Base-by-base conservation (phyloP, 2,797 vertebrate genomes). In the Acanthurus leucopareius region DNA sequence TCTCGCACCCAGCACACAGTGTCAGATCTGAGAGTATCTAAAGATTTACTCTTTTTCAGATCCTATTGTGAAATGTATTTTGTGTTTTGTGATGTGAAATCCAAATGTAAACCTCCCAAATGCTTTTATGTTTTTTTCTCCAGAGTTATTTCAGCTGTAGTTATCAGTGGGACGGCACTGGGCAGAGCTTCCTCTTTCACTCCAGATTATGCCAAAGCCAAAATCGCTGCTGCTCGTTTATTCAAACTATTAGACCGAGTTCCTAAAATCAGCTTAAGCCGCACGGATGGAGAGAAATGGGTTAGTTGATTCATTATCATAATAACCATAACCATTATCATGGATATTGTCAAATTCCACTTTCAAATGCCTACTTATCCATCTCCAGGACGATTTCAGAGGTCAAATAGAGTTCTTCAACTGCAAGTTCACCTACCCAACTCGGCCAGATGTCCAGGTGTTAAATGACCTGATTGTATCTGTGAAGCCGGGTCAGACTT, bases 181-280 rank as follows among this genome's bases (percentile, higher is more conserved):
- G 96, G 96, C 19, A 93, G 64, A 88, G 95, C 94, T 7, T 96
- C 95, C 7, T 95, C 95, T 42, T 96, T 95, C 65, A 96, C 96
- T 45, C 96, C 96, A 51, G 95, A 96, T 86, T 97, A 96, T 3
- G 95, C 94, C 69, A 96, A 97, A 90, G 96, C 96, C 69, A 96
- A 96, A 90, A 96, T 74, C 9, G 93, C 96, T 49, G 96, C 96
- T 16, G 91, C 90, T 49, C 94, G 94, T 35, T 77, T 97, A 35
- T 97, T 97, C 70, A 92, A 92, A 84, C 79, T 97, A 11, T 56
- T 97, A 69, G 96, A 97, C 91, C 87, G 94, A 59, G 80, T 93
- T 44, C 95, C 96, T 13, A 94, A 92, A 91, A 95, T 95, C 58
- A 95, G 67, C 79, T 77, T 58, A 7, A 91, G 79, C 79, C 85